These are phyloP conservation scores for Agrilus biguttatus DNA, from an alignment of 2,888 invertebrate genomes.

Conservation along the genomic window DNA sequence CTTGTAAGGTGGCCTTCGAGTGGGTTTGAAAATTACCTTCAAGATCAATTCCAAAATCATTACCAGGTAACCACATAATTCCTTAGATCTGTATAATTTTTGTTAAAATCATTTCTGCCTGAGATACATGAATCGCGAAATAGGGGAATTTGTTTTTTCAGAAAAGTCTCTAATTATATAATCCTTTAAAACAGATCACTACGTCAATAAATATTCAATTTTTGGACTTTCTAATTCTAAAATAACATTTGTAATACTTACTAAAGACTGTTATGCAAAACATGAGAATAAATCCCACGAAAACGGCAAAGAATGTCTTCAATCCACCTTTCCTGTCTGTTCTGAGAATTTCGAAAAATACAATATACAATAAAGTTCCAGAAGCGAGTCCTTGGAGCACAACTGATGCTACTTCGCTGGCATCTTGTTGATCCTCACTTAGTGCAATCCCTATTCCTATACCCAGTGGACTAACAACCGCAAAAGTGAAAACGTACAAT, in stretches of 20 bases:
- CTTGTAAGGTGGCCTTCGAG: no score
- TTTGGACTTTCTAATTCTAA: no score
- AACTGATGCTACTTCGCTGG: slow-evolving; percentile 47
- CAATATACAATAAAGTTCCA: slow-evolving; percentile 87
- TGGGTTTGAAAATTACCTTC: no score
- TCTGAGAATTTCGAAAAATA: slow-evolving; percentile 89
- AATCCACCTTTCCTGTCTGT: slow-evolving; percentile 42
- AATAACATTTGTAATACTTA: slow-evolving; percentile 11
- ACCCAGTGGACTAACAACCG: slow-evolving; percentile 66
- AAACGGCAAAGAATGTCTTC: slow-evolving; percentile 47
- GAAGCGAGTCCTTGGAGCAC: slow-evolving; percentile 74
- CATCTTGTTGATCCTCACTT: slow-evolving; percentile 41
- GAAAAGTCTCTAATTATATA: no score
- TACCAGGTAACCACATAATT: no score
- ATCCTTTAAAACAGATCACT: no score
- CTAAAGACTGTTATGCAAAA: slow-evolving; percentile 31
- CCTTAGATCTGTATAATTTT: no score
- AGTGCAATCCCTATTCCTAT: slow-evolving; percentile 60
- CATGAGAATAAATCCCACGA: slow-evolving; percentile 59
- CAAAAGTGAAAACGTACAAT: slow-evolving; percentile 59
- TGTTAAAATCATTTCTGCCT: no score
- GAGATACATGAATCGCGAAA: no score
- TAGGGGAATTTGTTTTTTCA: no score
- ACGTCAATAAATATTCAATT: no score
- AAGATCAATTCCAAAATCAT: no score